Evolutionary conservation across 2,113 vertebrate species (phyloP), one percentile per base, ranked within the genome.

Genomic region (Caranx ignobilis): DNA sequence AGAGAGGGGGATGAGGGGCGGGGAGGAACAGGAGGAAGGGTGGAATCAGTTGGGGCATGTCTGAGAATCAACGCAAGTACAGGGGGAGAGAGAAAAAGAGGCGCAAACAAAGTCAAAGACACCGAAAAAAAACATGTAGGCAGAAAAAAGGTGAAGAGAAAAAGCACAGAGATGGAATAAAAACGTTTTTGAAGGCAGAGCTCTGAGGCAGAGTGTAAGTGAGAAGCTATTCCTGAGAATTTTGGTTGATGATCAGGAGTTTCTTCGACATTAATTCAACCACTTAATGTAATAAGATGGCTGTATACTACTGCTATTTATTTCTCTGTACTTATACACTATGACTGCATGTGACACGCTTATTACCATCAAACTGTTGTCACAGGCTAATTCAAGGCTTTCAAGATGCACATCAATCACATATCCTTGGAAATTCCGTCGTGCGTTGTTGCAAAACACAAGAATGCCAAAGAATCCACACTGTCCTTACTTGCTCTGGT

Each of bases 401-500:
- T 41, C 39, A 11, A 10, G 13, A 16, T 16, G 13, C 45, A 47
- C 12, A 47, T 47, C 45, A 47, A 41, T 41, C 39, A 41, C 11
- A 10, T 41, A 41, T 12, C 12, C 13, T 15, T 4, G 45, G 45
- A 45, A 45, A 45, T 45, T 15, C 45, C 12, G 15, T 12, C 4
- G 4, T 57, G 19, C 47, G 11, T 18, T 15, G 11, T 19, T 12
- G 48, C 4, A 19, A 57, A 64, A 39, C 26, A 32, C 34, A 34
- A 13, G 47, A 21, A 59, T 32, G 39, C 15, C n/a, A 16, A 63
- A 26, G 39, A 45, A 39, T 15, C 68, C 50, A 71, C 59, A 15
- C 60, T 6, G 1, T 52, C 71, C 96, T 95, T 95, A 97, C 96
- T 96, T 97, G 96, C 91, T 96, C 81, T 96, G 95, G 61, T 96